Base-by-base conservation (phyloP, 2,113 vertebrate species). In the Apodemus speciosus region DNA sequence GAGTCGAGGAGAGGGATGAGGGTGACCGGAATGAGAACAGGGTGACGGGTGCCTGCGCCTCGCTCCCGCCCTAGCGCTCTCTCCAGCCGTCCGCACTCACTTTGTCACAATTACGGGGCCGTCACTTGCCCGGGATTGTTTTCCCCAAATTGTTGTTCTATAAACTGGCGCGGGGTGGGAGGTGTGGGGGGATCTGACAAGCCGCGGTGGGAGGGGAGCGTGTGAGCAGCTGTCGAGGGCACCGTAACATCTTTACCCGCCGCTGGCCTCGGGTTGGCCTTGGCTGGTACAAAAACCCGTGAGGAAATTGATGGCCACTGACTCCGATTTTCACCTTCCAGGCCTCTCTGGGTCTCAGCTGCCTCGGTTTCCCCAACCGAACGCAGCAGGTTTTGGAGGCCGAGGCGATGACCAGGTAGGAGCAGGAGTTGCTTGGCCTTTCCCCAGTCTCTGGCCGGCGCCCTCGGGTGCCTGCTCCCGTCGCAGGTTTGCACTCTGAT, bases 71-170 rank as follows among this genome's bases (percentile, higher is more conserved):
- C 89, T 18, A 11, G 88, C 80, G 88, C 83, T 53, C 89, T 95
- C 96, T 89, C 83, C 94, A 69, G 95, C 13, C 80, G 71, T 89
- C 89, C 95, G 89, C 91, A 88, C 96, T 96, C 97, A 97, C 96
- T 97, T 97, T 97, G 96, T 97, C 97, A 97, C 97, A 97, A 97
- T 97, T 97, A 97, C 96, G 80, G 73, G 96, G 96, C 97, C 96
- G 96, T 97, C 97, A 97, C 95, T 97, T 60, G 89, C 95, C 92
- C 95, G 25, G 95, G 94, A 97, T 97, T 97, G 97, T 97, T 97
- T 97, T 96, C 91, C 96, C 97, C 92, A 97, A 97, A 97, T 95
- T 97, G 97, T 97, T 96, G 96, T 96, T 97, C 92, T 97, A 73
- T 96, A 94, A 95, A 96, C 95, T 83, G 95, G 96, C 35, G 80